A percentile compares a stretch with the other conserved stretches of the same genome.
phyloP scores from a whole-genome alignment of 1,140 invertebrate genomes.

The Drosophila sturtevanti region DNA sequence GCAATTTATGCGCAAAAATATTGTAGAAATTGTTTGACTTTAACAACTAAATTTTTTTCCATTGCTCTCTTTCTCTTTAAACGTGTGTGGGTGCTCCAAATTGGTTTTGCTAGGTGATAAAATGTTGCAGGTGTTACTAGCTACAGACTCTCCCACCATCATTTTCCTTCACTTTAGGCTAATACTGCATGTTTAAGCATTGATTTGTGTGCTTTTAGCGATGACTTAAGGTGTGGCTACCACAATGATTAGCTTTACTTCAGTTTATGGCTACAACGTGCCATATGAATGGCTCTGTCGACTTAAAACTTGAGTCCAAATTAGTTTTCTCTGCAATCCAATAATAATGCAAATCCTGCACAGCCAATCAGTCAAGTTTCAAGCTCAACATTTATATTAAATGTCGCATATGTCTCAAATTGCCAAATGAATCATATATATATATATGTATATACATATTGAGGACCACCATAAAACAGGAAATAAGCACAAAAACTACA shows the following conservation, averaged over 20 bases:
- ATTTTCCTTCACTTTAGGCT: neutral
- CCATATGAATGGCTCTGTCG: slow-evolving; percentile 57
- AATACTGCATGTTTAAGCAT: slow-evolving; percentile 16
- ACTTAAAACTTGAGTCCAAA: slow-evolving; percentile 34
- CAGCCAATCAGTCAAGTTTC: slow-evolving; percentile 44
- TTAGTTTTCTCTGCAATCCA: slow-evolving; percentile 21
- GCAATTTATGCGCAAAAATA: slow-evolving; percentile 75
- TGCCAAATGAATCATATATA: slow-evolving; percentile 71
- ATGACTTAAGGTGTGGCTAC: slow-evolving; percentile 27
- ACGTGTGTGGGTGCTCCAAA: slow-evolving; percentile 62
- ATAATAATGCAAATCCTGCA: slow-evolving; percentile 64
- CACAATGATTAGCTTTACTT: slow-evolving; percentile 25
- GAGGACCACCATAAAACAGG: slow-evolving; percentile 73
- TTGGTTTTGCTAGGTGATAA: slow-evolving; percentile 72
- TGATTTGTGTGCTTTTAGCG: slow-evolving; percentile 57
- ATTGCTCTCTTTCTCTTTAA: slow-evolving; percentile 22
- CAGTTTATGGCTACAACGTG: slow-evolving; percentile 64
- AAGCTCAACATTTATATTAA: slow-evolving; percentile 71
- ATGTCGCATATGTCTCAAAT: slow-evolving; percentile 68
- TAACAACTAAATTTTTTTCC: slow-evolving; percentile 76
- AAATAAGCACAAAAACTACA: slow-evolving; percentile 66
- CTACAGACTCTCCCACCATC: neutral
- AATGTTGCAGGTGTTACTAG: slow-evolving; percentile 60
- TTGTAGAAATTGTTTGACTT: slow-evolving; percentile 76
- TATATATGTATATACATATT: slow-evolving; percentile 42